These are phyloP conservation scores for Amblyjoppa proteus DNA, from an alignment of 2,888 invertebrate species.

Conservation along the genomic window DNA sequence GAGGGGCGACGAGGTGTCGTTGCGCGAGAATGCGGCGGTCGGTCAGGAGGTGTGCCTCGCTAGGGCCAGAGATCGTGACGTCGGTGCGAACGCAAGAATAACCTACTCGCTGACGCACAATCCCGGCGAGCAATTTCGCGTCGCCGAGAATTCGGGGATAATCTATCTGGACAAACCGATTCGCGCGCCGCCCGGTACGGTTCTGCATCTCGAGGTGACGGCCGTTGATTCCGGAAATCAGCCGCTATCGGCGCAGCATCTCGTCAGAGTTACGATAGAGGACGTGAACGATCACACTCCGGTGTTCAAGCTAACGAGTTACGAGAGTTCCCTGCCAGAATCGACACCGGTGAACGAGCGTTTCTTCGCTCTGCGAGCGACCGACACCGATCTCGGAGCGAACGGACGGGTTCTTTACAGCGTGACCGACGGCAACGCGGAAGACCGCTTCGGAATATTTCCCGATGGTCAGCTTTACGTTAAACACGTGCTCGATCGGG, in stretches of 20 bases:
- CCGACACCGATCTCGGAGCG: constrained; percentile 93
- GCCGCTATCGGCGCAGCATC: constrained; percentile 91
- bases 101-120: constrained; percentile 93
- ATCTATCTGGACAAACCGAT: constrained; percentile 94
- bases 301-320: constrained; percentile 95
- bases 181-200: constrained; percentile 90
- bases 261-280: constrained; percentile 90
- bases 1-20: constrained; percentile 89
- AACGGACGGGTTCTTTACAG: constrained; percentile 93
- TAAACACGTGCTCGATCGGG: constrained; percentile 94
- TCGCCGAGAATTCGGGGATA: constrained; percentile 95
- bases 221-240: constrained; percentile 94
- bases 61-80: constrained; percentile 94
- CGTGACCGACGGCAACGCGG: constrained; percentile 94
- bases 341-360: constrained; percentile 96
- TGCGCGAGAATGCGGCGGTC: constrained; percentile 96
- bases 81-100: constrained; percentile 94
- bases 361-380: constrained; percentile 95
- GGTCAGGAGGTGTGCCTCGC: constrained; percentile 97
- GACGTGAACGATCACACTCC: constrained; percentile 99
- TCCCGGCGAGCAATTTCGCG: constrained; percentile 92
- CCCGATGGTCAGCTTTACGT: constrained; percentile 97
- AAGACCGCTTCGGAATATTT: constrained; percentile 96
- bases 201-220: constrained; percentile 91
- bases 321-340: constrained; percentile 96